These are phyloP conservation scores for Trichogramma dendrolimi DNA, from an alignment of 2,888 invertebrate species.

Conservation along the genomic window DNA sequence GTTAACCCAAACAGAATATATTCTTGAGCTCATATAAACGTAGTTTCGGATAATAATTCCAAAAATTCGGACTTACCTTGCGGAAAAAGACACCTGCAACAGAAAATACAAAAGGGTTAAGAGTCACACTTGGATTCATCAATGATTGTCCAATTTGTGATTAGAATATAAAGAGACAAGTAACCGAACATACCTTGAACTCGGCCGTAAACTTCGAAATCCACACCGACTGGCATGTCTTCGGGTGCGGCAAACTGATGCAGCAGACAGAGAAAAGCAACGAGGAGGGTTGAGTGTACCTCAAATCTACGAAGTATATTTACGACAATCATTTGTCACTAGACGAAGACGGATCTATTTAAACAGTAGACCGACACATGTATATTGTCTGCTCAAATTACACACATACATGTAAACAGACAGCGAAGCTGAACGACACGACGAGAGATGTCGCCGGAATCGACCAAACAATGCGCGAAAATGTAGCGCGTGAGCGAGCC, in stretches of 20 bases:
- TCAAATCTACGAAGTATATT: slow-evolving; percentile 21
- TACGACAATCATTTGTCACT: slow-evolving; percentile 14
- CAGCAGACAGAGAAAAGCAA: slow-evolving; percentile 9
- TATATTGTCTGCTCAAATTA: no score
- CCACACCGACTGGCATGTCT: slow-evolving; percentile 41
- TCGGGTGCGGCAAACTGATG: background rate
- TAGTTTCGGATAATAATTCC: background rate
- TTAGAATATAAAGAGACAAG: background rate
- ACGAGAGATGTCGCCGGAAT: no score
- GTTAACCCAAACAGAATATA: no score
- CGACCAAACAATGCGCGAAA: no score
- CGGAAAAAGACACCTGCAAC: slow-evolving; percentile 51
- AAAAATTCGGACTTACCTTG: slow-evolving; percentile 41
- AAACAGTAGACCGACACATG: no score
- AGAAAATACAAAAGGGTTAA: slow-evolving; percentile 20
- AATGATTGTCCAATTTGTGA: background rate
- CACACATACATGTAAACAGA: no score
- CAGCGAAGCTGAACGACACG: no score
- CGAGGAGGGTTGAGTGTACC: slow-evolving; percentile 21
- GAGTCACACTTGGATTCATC: slow-evolving; percentile 1
- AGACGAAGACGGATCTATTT: no score
- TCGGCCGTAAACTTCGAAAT: slow-evolving; percentile 50
- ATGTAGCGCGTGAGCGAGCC: no score
- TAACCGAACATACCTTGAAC: slow-evolving; percentile 45
- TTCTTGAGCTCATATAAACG: no score